Base-by-base conservation (phyloP, 2,113 vertebrate species). In the Rhadina sibilatrix region DNA sequence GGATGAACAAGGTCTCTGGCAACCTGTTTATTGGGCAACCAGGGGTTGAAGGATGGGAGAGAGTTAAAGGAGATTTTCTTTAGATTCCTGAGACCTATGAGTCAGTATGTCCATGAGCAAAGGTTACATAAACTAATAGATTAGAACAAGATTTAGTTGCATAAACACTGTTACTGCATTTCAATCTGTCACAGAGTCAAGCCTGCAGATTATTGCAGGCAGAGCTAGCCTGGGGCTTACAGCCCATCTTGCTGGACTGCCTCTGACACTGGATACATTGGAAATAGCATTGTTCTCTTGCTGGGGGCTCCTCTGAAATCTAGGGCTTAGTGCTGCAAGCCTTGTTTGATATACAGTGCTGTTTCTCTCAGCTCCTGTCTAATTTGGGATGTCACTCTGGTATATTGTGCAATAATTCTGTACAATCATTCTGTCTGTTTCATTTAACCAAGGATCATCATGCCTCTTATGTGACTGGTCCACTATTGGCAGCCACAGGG, bases 141-240 rank as follows among this genome's bases (percentile, higher is more conserved):
- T 96, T 95, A 97, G 94, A 94, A 93, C 76, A 93, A 97, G 96
- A 96, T 87, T 94, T 94, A 86, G 87, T 97, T 96, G 94, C 92
- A 93, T 96, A 96, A 97, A 97, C 66, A 33, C 78, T 80, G 87
- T 93, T 94, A 78, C 46, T 86, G 89, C 92, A 38, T 93, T 93
- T 92, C 91, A 95, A 80, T 96, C 93, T 95, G 91, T 94, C 83
- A 77, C 87, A 52, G 92, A 95, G 66, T 92, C 81, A 94, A n/a
- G 64, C 49, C 75, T 79, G 86, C 84, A 94, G 95, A 95, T 97
- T 94, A 96, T 12, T 91, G 87, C 79, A 90, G 89, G 49, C 87
- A 75, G 33, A 90, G 53, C 40, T 64, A 35, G 61, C 79, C 59
- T 64, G 87, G 54, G 47, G 84, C 31, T 93, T 79, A 56, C 42